phyloP scores from a whole-genome alignment of 2,113 vertebrate species.

The Colistium nudipinnis region DNA sequence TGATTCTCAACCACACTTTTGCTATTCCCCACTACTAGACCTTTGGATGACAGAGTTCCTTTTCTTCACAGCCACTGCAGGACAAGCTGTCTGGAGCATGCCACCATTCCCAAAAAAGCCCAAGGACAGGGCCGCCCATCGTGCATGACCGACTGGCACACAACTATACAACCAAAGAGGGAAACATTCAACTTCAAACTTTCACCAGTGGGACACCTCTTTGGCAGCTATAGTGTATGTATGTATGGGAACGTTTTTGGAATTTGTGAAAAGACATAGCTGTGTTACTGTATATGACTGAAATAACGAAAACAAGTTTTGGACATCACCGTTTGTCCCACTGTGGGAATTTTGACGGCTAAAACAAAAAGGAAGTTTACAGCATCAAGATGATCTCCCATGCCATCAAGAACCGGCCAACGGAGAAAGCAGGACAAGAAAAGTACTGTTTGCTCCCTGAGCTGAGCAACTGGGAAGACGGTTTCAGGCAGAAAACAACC shows the following conservation, averaged over 20 bases:
- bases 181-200: background rate
- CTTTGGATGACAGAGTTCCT: constrained; percentile 22
- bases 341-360: background rate
- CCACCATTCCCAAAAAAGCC: constrained; percentile 4
- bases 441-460: constrained; percentile 20
- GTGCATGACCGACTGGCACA: constrained; percentile 20
- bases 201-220: constrained; percentile 6
- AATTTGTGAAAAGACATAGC: too few relatives aligned
- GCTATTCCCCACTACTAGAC: too few relatives aligned
- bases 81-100: constrained; percentile 26
- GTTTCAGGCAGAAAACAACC: constrained; percentile 48
- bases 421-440: constrained; percentile 9
- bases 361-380: background rate
- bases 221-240: constrained; percentile 8
- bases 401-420: background rate
- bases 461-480: constrained; percentile 30
- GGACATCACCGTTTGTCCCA: too few relatives aligned
- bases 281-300: background rate
- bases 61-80: constrained; percentile 9
- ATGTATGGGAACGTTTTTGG: background rate
- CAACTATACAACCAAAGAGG: constrained; percentile 22
- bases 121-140: constrained; percentile 15
- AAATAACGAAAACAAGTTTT: background rate
- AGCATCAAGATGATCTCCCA: background rate
- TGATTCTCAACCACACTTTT: too few relatives aligned